Conservation (phyloP, 2,113 vertebrate genomes). For the Tringa solitaria region DNA sequence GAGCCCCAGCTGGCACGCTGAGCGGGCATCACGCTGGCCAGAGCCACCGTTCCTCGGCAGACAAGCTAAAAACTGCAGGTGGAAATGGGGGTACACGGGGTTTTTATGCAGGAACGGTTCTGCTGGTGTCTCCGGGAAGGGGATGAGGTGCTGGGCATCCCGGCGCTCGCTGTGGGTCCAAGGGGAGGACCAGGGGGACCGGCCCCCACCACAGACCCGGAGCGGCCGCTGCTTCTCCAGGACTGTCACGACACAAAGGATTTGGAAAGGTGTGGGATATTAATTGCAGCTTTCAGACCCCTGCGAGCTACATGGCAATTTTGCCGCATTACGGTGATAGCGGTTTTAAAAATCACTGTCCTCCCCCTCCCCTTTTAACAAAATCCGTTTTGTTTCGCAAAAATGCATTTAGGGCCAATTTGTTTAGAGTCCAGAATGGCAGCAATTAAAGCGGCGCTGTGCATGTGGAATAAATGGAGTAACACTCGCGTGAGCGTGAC, state of each 20-base stretch:
- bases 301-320: background rate
- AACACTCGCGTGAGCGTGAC: fast-evolving
- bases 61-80: background rate
- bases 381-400: background rate
- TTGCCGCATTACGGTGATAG: background rate
- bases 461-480: background rate
- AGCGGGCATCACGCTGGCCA: background rate
- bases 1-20: background rate
- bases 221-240: fast-evolving
- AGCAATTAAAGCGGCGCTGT: background rate
- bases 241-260: background rate
- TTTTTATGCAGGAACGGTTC: background rate
- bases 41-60: background rate
- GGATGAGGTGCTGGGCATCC: background rate
- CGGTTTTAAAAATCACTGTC: background rate
- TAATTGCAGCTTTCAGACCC: slow-evolving; percentile 24
- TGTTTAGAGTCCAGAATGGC: background rate
- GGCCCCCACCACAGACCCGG: background rate
- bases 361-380: background rate
- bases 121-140: fast-evolving
- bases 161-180: fast-evolving
- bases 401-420: background rate
- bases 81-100: background rate
- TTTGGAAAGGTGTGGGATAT: background rate
- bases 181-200: background rate